Conservation (phyloP, 2,797 vertebrate genomes). For the Mallotus villosus region DNA sequence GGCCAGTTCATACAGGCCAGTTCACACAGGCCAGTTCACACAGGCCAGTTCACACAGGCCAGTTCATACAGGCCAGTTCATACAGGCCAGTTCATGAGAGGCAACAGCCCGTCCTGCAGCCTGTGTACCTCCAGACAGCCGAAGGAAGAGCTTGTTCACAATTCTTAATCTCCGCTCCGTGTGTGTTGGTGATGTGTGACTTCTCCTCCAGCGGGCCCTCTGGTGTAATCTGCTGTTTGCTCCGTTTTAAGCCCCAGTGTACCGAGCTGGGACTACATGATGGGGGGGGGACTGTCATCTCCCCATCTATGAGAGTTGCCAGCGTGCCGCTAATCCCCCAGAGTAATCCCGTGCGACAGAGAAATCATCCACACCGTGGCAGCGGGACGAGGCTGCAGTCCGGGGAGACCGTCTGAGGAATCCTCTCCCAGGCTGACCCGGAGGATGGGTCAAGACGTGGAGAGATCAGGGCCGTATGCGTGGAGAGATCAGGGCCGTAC, state of each 20-base stretch:
- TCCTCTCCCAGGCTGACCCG: background rate
- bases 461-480: too few relatives aligned
- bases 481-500: background rate
- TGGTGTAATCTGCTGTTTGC: conserved; percentile 69
- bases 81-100: too few relatives aligned
- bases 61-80: too few relatives aligned
- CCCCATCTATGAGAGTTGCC: conserved; percentile 65
- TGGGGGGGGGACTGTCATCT: conserved; percentile 68
- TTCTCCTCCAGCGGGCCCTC: conserved; percentile 58
- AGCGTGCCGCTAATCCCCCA: conserved; percentile 64
- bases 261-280: conserved; percentile 55
- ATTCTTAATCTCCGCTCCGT: conserved; percentile 59
- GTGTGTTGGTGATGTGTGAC: conserved; percentile 60
- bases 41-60: too few relatives aligned
- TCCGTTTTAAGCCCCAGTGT: conserved; percentile 55
- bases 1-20: too few relatives aligned
- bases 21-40: too few relatives aligned
- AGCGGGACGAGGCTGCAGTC: conserved; percentile 36
- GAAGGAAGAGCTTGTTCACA: conserved; percentile 56
- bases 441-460: background rate
- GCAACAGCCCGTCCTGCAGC: too few relatives aligned
- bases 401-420: background rate
- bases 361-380: conserved; percentile 51
- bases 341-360: conserved; percentile 67
- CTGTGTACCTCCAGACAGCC: conserved; percentile 15